Conservation (phyloP, 2,888 invertebrate genomes). For the Odontocolon sp. region DNA sequence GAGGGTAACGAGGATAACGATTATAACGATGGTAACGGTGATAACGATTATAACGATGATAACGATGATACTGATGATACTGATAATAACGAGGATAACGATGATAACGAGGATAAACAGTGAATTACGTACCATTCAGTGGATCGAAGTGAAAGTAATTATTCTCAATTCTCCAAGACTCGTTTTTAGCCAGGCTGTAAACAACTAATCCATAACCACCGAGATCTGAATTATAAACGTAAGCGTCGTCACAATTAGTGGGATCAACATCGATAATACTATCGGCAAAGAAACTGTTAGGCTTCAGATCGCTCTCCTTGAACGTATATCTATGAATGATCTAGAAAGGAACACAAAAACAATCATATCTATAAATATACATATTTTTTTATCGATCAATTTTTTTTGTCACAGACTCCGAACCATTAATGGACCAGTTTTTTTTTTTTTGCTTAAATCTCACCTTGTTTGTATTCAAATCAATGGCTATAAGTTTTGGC, state of each 20-base stretch:
- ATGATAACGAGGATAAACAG: neutral
- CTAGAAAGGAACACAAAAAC: constrained; percentile 62
- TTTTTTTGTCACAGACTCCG: neutral
- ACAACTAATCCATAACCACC: constrained; percentile 90
- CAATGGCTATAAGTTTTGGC: constrained; percentile 85
- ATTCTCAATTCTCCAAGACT: constrained; percentile 90
- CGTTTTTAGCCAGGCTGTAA: constrained; percentile 88
- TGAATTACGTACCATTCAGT: constrained; percentile 77
- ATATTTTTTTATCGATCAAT: neutral
- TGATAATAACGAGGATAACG: too few species aligned
- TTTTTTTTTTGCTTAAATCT: neutral
- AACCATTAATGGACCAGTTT: neutral
- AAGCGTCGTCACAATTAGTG: constrained; percentile 88
- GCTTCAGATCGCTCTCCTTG: constrained; percentile 86
- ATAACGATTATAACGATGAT: too few species aligned
- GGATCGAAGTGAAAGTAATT: constrained; percentile 94
- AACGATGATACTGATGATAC: too few species aligned
- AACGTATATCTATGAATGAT: constrained; percentile 86
- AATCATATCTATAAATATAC: neutral
- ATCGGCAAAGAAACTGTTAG: constrained; percentile 91
- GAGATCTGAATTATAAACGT: constrained; percentile 90
- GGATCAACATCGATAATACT: constrained; percentile 87
- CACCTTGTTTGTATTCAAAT: constrained; percentile 88
- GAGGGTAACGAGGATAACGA: too few species aligned
- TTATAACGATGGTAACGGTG: too few species aligned